Base-by-base conservation (phyloP, 2,113 vertebrate species). In the Coracopsis vasa region DNA sequence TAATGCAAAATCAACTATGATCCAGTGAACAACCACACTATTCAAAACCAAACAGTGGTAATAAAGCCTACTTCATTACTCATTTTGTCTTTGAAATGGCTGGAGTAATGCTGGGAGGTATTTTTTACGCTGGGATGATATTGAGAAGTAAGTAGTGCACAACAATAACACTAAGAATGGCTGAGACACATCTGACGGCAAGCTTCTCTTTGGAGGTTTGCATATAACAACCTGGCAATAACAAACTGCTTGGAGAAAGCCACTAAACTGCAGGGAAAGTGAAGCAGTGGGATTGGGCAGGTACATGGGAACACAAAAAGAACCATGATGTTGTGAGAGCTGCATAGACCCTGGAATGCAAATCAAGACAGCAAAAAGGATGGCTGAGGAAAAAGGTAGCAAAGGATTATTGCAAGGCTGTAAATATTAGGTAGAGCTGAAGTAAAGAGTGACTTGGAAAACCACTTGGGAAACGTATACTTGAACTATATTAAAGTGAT, bases 261-360 rank as follows among this genome's bases (percentile, higher is more conserved):
- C 20, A 8, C 3, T 41, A 9, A 56, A 7, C 0, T 12, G 19
- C 58, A 83, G 48, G 29, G 13, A 7, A 33, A 73, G 31, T 2
- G 50, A 51, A 62, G 50, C 54, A 78, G 8, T 0, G 9, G 29
- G 14, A 16, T 54, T 45, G 44, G 35, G 14, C n/a, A 69, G 2
- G 4, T 31, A 42, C 11, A 33, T 8, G 37, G 25, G 35, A 12
- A 25, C 29, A 35, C 39, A 39, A 11, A 42, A 31, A 37, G 54
- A 33, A 31, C 13, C 0, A 0, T 4, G 9, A 58, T 8, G 2
- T 0, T 1, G 5, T 5, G 29, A 85, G 19, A 70, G 25, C 78
- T 58, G 58, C 48, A 56, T 8, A 11, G 51, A 51, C 29, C 11
- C 23, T 39, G 16, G 11, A 42, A 74, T 0, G 5, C 65, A 29